A percentile compares a stretch with the other conserved stretches of the same genome.
Evolutionary conservation across 2,888 invertebrate genomes (phyloP).

Genomic region (Agrilus cyanescens): DNA sequence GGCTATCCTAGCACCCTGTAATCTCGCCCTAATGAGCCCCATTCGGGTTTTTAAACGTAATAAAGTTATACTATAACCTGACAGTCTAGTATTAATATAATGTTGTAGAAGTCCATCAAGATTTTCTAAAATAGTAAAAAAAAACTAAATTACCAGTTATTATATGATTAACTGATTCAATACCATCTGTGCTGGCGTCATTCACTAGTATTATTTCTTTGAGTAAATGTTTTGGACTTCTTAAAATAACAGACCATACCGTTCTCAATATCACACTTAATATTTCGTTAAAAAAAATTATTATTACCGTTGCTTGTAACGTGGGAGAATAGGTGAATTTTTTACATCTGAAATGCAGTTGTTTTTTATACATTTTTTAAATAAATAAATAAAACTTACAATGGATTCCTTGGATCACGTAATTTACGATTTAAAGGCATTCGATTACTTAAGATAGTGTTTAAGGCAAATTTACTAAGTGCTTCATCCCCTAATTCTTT

Average conservation of each 20-base stretch:
- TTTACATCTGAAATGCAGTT: slow-evolving; percentile 41
- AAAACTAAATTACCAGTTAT: background rate
- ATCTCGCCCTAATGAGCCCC: slow-evolving; percentile 81
- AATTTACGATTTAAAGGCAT: slow-evolving; percentile 74
- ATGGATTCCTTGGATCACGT: slow-evolving; percentile 46
- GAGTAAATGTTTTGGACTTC: slow-evolving; percentile 56
- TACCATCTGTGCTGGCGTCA: slow-evolving; percentile 73
- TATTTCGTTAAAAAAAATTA: slow-evolving; percentile 69
- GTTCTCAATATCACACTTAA: slow-evolving; percentile 67
- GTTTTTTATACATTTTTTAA: slow-evolving; percentile 18
- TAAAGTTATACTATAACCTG: slow-evolving; percentile 55
- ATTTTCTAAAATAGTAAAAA: slow-evolving; percentile 40
- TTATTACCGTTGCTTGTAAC: slow-evolving; percentile 54
- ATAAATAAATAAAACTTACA: slow-evolving; percentile 34
- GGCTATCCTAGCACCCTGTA: slow-evolving; percentile 78
- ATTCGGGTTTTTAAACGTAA: slow-evolving; percentile 61
- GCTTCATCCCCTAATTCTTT: slow-evolving; percentile 54
- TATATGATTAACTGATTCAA: slow-evolving; percentile 10
- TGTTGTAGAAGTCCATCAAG: slow-evolving; percentile 64
- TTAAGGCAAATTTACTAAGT: slow-evolving; percentile 75
- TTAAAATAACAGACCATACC: slow-evolving; percentile 78
- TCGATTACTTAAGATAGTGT: slow-evolving; percentile 77
- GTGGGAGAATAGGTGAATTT: slow-evolving; percentile 49
- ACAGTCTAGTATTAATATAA: slow-evolving; percentile 63
- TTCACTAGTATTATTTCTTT: slow-evolving; percentile 93